phyloP scores from a whole-genome alignment of 2,797 vertebrate species.

The Gymnothorax reevesii region DNA sequence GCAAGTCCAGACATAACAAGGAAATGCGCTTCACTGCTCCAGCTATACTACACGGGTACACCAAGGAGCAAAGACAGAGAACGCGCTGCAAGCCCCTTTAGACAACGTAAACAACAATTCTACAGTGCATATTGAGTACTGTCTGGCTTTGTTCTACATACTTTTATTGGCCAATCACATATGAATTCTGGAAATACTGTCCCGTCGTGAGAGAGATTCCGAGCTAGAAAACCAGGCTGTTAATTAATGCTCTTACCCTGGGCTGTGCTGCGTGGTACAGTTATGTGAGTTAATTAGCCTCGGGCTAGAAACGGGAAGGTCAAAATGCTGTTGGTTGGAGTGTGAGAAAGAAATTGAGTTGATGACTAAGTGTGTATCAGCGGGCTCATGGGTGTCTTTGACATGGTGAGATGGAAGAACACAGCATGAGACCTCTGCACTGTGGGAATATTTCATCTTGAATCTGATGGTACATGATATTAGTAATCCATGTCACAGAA shows the following conservation, averaged over 20 bases:
- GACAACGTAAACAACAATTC: neutral
- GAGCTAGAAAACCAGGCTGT: neutral
- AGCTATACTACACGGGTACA: neutral
- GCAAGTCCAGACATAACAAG: neutral
- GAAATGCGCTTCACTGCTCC: neutral
- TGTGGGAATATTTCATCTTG: neutral
- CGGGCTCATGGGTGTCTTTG: neutral
- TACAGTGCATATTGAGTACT: neutral
- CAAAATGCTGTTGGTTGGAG: neutral
- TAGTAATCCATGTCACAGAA: neutral
- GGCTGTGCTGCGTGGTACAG: neutral
- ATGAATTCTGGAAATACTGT: neutral
- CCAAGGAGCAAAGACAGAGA: neutral
- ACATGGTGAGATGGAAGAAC: neutral
- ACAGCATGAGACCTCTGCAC: neutral
- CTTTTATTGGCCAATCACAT: neutral
- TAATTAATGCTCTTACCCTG: neutral
- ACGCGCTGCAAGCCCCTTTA: neutral
- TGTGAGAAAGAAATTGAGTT: neutral
- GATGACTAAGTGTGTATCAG: neutral
- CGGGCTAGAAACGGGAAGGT: neutral
- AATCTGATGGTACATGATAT: neutral
- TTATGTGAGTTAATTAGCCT: neutral
- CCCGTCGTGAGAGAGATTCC: neutral
- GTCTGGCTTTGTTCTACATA: neutral